These are phyloP conservation scores for Unio pictorum DNA, from an alignment of 2,888 invertebrate genomes.

Conservation along the genomic window DNA sequence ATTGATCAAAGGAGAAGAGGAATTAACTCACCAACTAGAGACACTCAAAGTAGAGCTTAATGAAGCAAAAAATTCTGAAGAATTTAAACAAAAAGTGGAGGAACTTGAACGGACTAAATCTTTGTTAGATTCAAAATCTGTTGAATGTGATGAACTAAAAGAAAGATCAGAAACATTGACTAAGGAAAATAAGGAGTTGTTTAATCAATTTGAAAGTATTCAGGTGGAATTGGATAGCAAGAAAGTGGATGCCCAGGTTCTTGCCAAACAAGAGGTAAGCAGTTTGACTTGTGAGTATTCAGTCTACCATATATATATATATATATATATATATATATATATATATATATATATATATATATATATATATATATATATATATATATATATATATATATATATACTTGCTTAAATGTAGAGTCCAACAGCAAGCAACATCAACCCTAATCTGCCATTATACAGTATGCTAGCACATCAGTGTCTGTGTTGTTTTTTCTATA, in stretches of 20 bases:
- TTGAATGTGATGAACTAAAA: conserved; percentile 33
- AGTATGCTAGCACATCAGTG: too few species aligned
- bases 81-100: conserved; percentile 28
- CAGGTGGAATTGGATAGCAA: conserved; percentile 39
- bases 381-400: too few species aligned
- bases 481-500: too few species aligned
- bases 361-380: too few species aligned
- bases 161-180: conserved; percentile 42
- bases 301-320: too few species aligned
- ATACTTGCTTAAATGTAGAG: too few species aligned
- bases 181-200: conserved; percentile 57
- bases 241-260: conserved; percentile 44
- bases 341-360: too few species aligned
- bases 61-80: conserved; percentile 33
- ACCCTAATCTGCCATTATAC: too few species aligned
- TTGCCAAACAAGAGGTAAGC: conserved; percentile 57
- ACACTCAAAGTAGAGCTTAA: conserved; percentile 41
- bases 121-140: conserved; percentile 35
- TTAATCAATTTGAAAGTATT: conserved; percentile 46
- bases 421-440: too few species aligned
- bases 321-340: too few species aligned
- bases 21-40: conserved; percentile 45
- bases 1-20: conserved; percentile 48
- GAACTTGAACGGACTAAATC: conserved; percentile 35
- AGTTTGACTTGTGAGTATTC: neutral